Evolutionary conservation across 2,797 vertebrate genomes (phyloP), one percentile per base, ranked within the genome.

Genomic region (Catharus ustulatus): DNA sequence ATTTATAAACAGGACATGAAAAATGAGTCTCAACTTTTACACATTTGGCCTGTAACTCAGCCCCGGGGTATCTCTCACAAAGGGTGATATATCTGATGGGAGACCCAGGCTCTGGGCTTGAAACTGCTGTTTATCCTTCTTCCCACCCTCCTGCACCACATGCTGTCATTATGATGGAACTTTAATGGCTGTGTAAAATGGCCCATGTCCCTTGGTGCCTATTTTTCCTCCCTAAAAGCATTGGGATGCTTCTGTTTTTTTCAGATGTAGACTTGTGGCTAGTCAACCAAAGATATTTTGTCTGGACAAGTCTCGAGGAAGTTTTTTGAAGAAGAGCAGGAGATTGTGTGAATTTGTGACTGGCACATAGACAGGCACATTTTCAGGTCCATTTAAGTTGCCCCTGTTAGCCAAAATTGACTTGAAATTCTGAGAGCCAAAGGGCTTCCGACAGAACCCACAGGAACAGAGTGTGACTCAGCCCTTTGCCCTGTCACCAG

Each of bases 11-110:
- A 94, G 54, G 59, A 92, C 45, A 4, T 76, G 63, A 92, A 87
- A 89, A 95, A 92, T 89, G 32, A 74, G 45, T 90, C 78, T 94
- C 57, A 82, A 51, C 86, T 89, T 95, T 87, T 74, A 74, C 54
- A 51, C 12, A 14, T 89, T 89, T 90, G 48, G 86, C 54, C 72
- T 67, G 34, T 92, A 89, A 79, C 42, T 92, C 80, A 48, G 73
- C 84, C 77, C 40, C 3, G 0, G 59, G 66, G 26, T 69, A 63
- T 91, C 55, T 93, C 85, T 88, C 45, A 57, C 57, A 81, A 76
- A 91, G 55, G 32, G 51, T 64, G 73, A 78, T 66, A 55, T 75
- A 94, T 71, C 78, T 95, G 78, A 77, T 76, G 69, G 79, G 87
- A 96, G 91, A 83, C 57, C 23, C 0, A 4, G 23, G 36, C 79